phyloP scores from a whole-genome alignment of 2,888 invertebrate genomes.

The Danaus chrysippus region DNA sequence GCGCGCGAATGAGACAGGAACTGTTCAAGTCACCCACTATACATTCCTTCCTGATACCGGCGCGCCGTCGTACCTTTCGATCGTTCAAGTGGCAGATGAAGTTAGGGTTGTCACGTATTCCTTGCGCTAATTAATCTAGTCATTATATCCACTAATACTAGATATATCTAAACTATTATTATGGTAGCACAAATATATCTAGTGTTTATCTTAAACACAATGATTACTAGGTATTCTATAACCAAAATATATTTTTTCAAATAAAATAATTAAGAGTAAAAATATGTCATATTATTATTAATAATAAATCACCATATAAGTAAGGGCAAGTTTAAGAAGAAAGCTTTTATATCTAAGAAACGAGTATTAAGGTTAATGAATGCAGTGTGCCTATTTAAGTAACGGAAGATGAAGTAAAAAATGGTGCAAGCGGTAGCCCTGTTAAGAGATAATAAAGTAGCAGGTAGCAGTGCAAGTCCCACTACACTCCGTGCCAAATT shows the following conservation, averaged over 20 bases:
- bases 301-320: not conserved
- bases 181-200: too few relatives aligned
- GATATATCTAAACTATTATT: not conserved
- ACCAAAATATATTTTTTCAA: too few relatives aligned
- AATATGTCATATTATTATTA: not conserved
- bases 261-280: too few relatives aligned
- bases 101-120: constrained; percentile 70
- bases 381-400: not conserved
- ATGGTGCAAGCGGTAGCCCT: constrained; percentile 53
- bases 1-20: constrained; percentile 68
- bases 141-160: not conserved
- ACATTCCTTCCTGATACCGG: constrained; percentile 79
- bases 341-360: not conserved
- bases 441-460: constrained; percentile 73
- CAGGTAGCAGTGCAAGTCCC: constrained; percentile 67
- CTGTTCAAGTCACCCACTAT: constrained; percentile 77
- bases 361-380: not conserved
- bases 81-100: constrained; percentile 80
- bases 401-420: constrained; percentile 1
- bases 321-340: not conserved
- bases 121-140: constrained; percentile 26
- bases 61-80: constrained; percentile 75
- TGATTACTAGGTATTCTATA: too few relatives aligned
- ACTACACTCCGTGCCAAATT: constrained; percentile 61
- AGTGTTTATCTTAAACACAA: too few relatives aligned